These are phyloP conservation scores for Leucopsar rothschildi DNA, from an alignment of 2,113 vertebrate genomes.

Conservation along the genomic window DNA sequence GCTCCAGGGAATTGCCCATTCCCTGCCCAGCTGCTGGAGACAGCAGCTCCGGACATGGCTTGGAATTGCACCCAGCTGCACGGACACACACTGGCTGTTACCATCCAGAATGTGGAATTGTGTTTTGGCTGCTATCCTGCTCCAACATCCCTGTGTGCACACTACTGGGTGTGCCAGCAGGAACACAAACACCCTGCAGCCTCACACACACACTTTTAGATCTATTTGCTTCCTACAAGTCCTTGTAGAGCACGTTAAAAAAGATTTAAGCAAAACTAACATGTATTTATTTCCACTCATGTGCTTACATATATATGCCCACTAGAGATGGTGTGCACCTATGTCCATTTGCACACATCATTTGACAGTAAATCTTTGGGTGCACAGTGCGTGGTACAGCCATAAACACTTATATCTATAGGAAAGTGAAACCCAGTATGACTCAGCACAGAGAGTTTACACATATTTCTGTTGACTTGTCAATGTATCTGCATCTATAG, in stretches of 20 bases:
- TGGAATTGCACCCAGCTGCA: fast-evolving
- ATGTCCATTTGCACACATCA: background rate
- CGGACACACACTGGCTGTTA: background rate
- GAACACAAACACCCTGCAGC: fast-evolving
- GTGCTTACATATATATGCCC: background rate
- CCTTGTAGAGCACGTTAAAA: background rate
- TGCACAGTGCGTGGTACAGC: background rate
- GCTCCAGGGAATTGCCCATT: background rate
- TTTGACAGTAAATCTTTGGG: background rate
- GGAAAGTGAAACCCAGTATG: background rate
- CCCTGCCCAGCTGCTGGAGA: background rate
- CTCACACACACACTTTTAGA: background rate
- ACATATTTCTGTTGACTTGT: background rate
- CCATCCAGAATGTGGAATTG: background rate
- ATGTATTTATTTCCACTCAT: background rate
- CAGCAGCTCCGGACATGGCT: fast-evolving
- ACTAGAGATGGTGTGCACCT: background rate
- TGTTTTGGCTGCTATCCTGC: background rate
- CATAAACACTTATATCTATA: background rate
- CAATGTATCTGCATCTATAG: background rate
- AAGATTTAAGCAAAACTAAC: background rate
- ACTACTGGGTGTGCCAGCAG: fast-evolving
- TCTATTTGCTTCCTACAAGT: background rate
- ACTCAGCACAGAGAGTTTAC: background rate
- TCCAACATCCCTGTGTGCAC: fast-evolving